A percentile compares a stretch with the other conserved stretches of the same genome.
Evolutionary conservation across 2,797 vertebrate genomes (phyloP).

Genomic region (Holocentrus rufus): DNA sequence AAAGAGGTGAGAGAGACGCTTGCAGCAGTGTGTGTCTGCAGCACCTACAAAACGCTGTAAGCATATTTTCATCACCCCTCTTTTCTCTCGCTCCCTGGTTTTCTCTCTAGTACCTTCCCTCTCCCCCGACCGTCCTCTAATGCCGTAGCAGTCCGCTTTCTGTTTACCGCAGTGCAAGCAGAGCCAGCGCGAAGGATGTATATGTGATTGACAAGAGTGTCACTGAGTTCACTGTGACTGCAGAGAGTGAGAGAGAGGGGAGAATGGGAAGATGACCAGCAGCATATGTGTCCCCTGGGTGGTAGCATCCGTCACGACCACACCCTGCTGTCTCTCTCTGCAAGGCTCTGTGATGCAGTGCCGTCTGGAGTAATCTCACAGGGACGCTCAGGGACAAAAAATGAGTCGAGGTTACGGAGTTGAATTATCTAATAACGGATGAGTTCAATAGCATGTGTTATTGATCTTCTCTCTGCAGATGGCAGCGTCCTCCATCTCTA

Average conservation of each 20-base stretch:
- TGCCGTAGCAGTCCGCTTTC: slow-evolving; percentile 39
- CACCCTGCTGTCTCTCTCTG: slow-evolving; percentile 30
- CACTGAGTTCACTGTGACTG: slow-evolving; percentile 50
- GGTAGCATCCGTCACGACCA: slow-evolving; percentile 28
- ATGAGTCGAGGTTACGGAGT: slow-evolving; percentile 26
- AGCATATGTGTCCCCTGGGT: slow-evolving; percentile 35
- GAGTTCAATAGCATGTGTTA: slow-evolving; percentile 29
- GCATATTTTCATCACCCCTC: slow-evolving; percentile 57
- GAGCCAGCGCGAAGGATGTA: slow-evolving; percentile 15
- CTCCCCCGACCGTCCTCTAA: slow-evolving; percentile 17
- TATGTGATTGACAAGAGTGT: slow-evolving; percentile 38
- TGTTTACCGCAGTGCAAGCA: slow-evolving; percentile 55
- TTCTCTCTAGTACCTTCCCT: slow-evolving; percentile 29
- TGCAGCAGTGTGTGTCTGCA: slow-evolving; percentile 64
- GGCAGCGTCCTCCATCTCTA: slow-evolving; percentile 89
- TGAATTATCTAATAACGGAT: slow-evolving; percentile 40
- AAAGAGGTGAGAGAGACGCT: slow-evolving; percentile 34
- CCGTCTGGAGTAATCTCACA: slow-evolving; percentile 45
- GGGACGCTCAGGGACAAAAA: slow-evolving; percentile 37
- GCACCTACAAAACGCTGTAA: slow-evolving; percentile 62
- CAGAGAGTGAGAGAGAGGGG: slow-evolving; percentile 32
- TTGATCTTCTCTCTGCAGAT: slow-evolving; percentile 81
- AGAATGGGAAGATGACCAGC: slow-evolving; percentile 38
- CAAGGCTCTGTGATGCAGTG: slow-evolving; percentile 22
- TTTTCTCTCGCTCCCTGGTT: slow-evolving; percentile 36